Conservation (phyloP, 2,888 invertebrate genomes). For the Drosophila quinaria region DNA sequence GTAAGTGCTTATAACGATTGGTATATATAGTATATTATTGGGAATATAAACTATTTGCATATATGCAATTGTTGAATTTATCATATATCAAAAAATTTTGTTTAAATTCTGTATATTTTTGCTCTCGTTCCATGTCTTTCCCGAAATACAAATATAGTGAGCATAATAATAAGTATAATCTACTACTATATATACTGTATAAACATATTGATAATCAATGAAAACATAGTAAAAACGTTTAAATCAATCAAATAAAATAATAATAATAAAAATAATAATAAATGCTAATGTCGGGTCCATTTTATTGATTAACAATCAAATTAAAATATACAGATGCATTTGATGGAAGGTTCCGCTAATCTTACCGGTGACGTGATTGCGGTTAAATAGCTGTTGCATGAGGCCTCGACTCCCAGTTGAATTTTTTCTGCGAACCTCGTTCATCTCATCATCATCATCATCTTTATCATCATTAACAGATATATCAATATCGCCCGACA, state of each 20-base stretch:
- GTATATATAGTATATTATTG: background rate
- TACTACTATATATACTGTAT: background rate
- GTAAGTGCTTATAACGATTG: slow-evolving; percentile 1
- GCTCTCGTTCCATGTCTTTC: slow-evolving; percentile 1
- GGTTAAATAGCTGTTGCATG: slow-evolving; percentile 83
- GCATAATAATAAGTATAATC: slow-evolving; percentile 1
- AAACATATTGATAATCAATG: background rate
- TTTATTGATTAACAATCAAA: background rate
- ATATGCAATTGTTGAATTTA: background rate
- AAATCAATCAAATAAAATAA: slow-evolving; percentile 1
- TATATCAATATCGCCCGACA: slow-evolving; percentile 35
- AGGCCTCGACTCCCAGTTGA: slow-evolving; percentile 71
- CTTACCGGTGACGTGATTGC: slow-evolving; percentile 85
- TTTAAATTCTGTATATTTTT: background rate
- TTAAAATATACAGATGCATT: slow-evolving; percentile 11
- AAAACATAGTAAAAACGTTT: background rate
- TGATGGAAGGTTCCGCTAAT: slow-evolving; percentile 36
- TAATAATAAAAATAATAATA: slow-evolving; percentile 10
- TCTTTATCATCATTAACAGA: slow-evolving; percentile 29
- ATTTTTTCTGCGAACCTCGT: slow-evolving; percentile 20
- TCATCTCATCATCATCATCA: slow-evolving; percentile 35
- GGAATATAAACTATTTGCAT: background rate
- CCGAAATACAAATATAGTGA: background rate
- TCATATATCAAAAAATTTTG: background rate
- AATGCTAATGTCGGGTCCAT: slow-evolving; percentile 4